These are phyloP conservation scores for Thereva nobilitata DNA, from an alignment of 2,888 invertebrate species.

Conservation along the genomic window DNA sequence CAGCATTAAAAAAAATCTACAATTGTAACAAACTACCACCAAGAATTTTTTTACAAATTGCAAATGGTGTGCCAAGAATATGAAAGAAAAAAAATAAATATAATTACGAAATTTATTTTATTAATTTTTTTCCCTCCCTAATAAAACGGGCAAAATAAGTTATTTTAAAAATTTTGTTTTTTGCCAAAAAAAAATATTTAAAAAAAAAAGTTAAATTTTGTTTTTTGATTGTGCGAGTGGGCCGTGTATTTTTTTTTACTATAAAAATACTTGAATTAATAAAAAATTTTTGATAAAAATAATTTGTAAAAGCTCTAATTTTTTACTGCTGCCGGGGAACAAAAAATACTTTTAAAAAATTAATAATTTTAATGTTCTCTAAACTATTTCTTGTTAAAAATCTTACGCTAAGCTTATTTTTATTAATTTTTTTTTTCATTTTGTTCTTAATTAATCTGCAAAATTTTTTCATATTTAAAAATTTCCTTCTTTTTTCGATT, in stretches of 20 bases:
- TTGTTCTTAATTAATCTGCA: too few relatives aligned
- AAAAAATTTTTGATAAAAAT: conserved; percentile 13
- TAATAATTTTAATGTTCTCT: too few relatives aligned
- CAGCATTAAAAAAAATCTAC: background rate
- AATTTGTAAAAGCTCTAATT: conserved; percentile 5
- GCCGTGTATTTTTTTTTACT: conserved; percentile 24
- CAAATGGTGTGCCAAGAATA: too few relatives aligned
- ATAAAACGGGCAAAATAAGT: conserved; percentile 8
- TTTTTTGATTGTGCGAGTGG: conserved; percentile 38
- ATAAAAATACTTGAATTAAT: conserved; percentile 5
- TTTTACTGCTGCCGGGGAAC: too few relatives aligned
- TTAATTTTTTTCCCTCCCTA: conserved; percentile 2
- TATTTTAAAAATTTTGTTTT: conserved; percentile 20
- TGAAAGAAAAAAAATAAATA: too few relatives aligned
- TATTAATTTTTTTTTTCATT: too few relatives aligned
- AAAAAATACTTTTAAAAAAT: too few relatives aligned
- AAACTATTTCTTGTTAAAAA: too few relatives aligned
- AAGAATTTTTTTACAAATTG: background rate
- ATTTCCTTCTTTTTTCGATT: background rate
- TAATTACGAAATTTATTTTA: background rate
- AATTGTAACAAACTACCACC: conserved; percentile 23
- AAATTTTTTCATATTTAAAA: background rate
- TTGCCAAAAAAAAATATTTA: conserved; percentile 1
- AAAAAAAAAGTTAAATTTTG: conserved; percentile 10
- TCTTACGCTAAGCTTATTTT: too few relatives aligned